Evolutionary conservation across 2,888 invertebrate species (phyloP).

Genomic region (Holacanthella duospinosa): DNA sequence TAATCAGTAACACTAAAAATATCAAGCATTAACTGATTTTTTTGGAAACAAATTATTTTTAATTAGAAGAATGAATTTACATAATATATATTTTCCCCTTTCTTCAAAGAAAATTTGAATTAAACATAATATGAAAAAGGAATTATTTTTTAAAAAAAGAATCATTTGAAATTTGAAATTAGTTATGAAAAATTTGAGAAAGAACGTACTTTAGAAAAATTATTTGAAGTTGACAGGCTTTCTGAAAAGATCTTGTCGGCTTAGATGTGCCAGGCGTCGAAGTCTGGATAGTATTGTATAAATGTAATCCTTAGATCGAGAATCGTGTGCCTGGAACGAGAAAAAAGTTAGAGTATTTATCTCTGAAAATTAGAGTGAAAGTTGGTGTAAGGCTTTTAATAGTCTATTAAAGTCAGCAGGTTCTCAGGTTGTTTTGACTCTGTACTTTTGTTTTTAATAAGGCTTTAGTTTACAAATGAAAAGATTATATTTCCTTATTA

Average conservation of each 20-base stretch:
- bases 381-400: no score
- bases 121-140: not conserved
- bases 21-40: no score
- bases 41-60: no score
- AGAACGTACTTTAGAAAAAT: not conserved
- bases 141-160: not conserved
- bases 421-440: no score
- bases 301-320: conserved; percentile 19
- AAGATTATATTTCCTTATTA: no score
- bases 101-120: not conserved
- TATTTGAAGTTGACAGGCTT: not conserved
- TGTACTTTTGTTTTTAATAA: no score
- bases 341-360: conserved; percentile 7
- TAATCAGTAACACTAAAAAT: no score
- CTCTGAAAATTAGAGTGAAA: no score
- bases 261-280: conserved; percentile 19
- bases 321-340: conserved; percentile 18
- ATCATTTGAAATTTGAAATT: not conserved
- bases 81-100: no score
- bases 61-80: no score
- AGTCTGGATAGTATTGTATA: conserved; percentile 24
- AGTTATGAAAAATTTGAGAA: not conserved
- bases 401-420: no score
- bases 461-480: no score
- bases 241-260: not conserved